A percentile compares a stretch with the other conserved stretches of the same genome.
Conservation (phyloP, 2,797 vertebrate genomes). For the Ficedula albicollis region DNA sequence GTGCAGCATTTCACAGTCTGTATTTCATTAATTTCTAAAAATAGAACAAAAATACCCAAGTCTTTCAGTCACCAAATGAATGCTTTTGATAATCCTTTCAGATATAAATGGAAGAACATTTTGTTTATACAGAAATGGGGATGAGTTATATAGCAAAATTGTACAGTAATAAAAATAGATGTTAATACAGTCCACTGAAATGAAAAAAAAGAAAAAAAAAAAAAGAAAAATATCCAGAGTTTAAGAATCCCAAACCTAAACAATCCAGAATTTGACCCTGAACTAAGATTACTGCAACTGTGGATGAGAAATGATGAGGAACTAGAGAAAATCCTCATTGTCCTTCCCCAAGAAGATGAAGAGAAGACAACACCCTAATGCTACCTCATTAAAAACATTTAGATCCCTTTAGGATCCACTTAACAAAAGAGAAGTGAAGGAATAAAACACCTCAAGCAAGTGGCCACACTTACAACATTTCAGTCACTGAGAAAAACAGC, state of each 20-base stretch:
- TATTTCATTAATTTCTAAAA: background rate
- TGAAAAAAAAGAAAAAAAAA: background rate
- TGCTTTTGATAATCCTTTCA: background rate
- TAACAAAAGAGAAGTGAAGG: background rate
- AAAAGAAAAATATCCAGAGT: background rate
- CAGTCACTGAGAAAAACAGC: background rate
- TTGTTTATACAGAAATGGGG: background rate
- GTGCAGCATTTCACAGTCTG: background rate
- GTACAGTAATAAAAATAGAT: background rate
- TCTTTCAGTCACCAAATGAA: background rate
- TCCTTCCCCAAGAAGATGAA: background rate
- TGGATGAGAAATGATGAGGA: background rate
- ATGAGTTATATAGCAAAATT: background rate
- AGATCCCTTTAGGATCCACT: background rate
- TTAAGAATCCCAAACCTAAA: background rate
- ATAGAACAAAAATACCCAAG: background rate
- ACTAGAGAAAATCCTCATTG: background rate
- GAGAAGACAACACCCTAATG: background rate
- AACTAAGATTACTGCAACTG: background rate
- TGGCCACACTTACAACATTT: background rate
- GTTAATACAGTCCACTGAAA: background rate
- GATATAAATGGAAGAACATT: background rate
- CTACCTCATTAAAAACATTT: background rate
- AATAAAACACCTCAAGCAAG: background rate
- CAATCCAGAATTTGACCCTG: background rate